Base-by-base conservation (phyloP, 1,140 invertebrate genomes). In the Heliconius congener region DNA sequence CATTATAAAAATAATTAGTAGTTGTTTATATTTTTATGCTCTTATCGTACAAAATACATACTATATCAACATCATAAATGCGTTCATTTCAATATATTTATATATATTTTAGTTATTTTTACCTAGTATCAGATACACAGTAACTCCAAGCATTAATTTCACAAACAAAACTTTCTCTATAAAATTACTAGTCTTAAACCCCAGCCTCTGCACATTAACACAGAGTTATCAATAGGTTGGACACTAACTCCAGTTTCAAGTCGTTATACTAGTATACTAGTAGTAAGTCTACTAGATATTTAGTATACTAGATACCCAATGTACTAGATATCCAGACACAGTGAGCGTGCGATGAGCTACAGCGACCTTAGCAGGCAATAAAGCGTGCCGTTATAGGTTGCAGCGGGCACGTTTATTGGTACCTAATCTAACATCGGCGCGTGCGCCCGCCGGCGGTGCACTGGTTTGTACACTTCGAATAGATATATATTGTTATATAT, bases 371-470 rank as follows among this genome's bases (percentile, higher is more conserved):
- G 76, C 76, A 81, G 79, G 82, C 77, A 83, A 86, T 81, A 81
- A 84, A 83, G 77, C 85, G 81, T 77, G 81, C 85, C 85, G 85
- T 86, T 86, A 86, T 86, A 84, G 83, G 82, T 82, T 82, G 83
- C 83, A 82, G 79, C 80, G 77, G 79, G 39, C 81, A 82, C 84
- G 82, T 86, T 83, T 83, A 82, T 83, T 84, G 85, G 81, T 74
- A 72, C 74, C 83, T 86, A 86, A 86, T 86, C 85, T 86, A 81
- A 76, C 82, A 86, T 85, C 85, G 83, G 83, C 85, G 85, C 85
- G 85, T 86, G 85, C 85, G 83, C 81, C 82, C 85, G 83, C 83
- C 85, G 79, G 83, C 85, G 82, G 42, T 80, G 81, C 73, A 39
- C 81, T 23, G 52, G 78, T 52, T 27, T 30, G 27, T 74, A 55